Evolutionary conservation across 2,113 vertebrate genomes (phyloP), one percentile per base, ranked within the genome.

Genomic region (Forbesichthys papilliferus): DNA sequence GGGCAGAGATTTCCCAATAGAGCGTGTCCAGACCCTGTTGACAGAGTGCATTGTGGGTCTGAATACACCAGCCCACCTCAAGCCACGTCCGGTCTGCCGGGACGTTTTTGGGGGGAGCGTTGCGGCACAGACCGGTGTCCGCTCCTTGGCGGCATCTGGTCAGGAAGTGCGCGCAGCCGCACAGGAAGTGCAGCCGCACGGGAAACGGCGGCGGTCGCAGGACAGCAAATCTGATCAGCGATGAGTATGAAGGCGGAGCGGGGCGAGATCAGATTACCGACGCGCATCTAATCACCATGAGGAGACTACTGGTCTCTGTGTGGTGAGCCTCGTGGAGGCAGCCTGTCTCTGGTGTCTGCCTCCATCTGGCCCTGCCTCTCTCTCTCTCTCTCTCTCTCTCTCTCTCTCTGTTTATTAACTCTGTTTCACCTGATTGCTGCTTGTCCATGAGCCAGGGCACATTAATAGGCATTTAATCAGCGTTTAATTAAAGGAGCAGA

Each of bases 391-490:
- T 88, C 27, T 83, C 80, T 82, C 71, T 80, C 73, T 71, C 9
- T 58, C 59, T 48, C 78, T 78, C 79, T 68, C 89, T 88, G 84
- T 84, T 90, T 89, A 92, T 90, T 92, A 91, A 93, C 90, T 90
- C 80, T 36, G 77, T 86, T 90, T 87, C 80, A 88, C 88, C 89
- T 91, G 90, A 93, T 93, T 92, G 90, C 81, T 71, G 80, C 75
- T 70, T 20, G 81, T 72, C 83, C 81, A 71, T 64, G 71, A 84
- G 76, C 79, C 85, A 73, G 77, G 49, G 66, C 59, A 64, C 87
- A 92, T 90, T 87, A 91, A 92, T 88, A 92, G 91, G 77, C 90
- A 92, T 92, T 92, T 93, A 88, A 92, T 92, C 81, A 89, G 71
- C 9, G n/a, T 89, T 89, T 88, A 77, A 90, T 87, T 82, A 77